Evolutionary conservation across 2,888 invertebrate genomes (phyloP), one percentile per base, ranked within the genome.

Genomic region (Leptarthrus brevirostris): DNA sequence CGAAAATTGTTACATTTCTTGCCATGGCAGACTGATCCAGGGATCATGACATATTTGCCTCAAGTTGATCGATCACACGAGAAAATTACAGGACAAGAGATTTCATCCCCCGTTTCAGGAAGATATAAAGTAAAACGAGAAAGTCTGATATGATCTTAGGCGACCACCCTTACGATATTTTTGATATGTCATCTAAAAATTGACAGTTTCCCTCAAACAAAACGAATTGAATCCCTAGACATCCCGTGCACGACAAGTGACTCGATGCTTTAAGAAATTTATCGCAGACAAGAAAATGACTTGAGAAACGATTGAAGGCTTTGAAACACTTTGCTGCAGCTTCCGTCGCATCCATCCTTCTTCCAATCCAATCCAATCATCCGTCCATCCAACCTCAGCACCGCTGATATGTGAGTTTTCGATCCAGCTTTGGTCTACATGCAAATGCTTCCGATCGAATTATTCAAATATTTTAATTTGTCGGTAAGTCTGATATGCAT

Each of bases 391-490:
- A 64, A 44, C 64, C 64, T 47, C 10, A 22, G 61, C 30, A 20
- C 58, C 30, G 20, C 14, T 34, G 49, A 18, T 34, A 30, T 52
- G 49, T 52, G 26, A 64, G 64, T 69, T 69, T 69, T 49, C 26
- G 30, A 44, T 26, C 69, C 34, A 54, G 69, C 30, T 69, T 69
- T 69, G 12, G 69, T 52, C 69, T 30, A 69, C 52, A 69, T 69
- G 69, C 69, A 69, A 69, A 69, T 69, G 49, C 26, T 22, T 18
- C 30, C 69, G 69, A 52, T 52, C 52, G 52, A 52, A 52, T 69
- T 69, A 69, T 69, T 69, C 69, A 69, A 69, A 69, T 69, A 69
- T 69, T 69, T 69, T 69, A 69, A 69, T 69, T 69, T 69, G 69
- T 52, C 69, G 69, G 69, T n/a, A 52, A 52, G 18, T 52, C 69